These are phyloP conservation scores for Corythornis cristatus DNA, from an alignment of 2,113 vertebrate genomes.

Conservation along the genomic window DNA sequence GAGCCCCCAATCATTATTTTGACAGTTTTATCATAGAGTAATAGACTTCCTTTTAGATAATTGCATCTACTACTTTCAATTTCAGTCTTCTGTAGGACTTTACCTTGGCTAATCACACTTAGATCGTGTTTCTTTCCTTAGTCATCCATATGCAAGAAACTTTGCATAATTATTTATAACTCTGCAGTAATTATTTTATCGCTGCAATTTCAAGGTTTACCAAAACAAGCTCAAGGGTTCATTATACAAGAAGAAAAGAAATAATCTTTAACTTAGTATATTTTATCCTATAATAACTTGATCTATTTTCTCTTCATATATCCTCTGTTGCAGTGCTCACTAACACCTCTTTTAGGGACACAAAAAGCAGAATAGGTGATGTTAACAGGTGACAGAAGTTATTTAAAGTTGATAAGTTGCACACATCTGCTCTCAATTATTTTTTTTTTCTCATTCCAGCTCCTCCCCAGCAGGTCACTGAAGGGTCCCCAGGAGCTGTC, in stretches of 20 bases:
- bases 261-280: not conserved
- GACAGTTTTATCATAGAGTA: constrained; percentile 73
- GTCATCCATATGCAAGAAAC: not conserved
- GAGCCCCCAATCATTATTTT: constrained; percentile 68
- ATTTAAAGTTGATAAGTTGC: not conserved
- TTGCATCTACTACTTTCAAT: constrained; percentile 45
- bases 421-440: accelerated
- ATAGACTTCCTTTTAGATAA: constrained; percentile 69
- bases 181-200: constrained; percentile 44
- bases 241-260: constrained; percentile 20
- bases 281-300: not conserved
- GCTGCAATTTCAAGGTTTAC: not conserved
- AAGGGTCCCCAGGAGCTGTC: not conserved
- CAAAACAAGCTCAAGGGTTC: not conserved
- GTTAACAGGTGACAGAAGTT: not conserved
- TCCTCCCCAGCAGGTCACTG: accelerated
- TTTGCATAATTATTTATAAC: not conserved
- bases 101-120: constrained; percentile 15
- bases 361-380: not conserved
- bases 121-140: constrained; percentile 28
- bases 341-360: not conserved
- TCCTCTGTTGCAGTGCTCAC: not conserved
- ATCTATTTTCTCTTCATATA: not conserved
- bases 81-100: constrained; percentile 38
- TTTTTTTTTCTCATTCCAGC: not conserved